Base-by-base conservation (phyloP, 37 sponge, comb jelly and placozoan species). In the Tethya wilhelma region DNA sequence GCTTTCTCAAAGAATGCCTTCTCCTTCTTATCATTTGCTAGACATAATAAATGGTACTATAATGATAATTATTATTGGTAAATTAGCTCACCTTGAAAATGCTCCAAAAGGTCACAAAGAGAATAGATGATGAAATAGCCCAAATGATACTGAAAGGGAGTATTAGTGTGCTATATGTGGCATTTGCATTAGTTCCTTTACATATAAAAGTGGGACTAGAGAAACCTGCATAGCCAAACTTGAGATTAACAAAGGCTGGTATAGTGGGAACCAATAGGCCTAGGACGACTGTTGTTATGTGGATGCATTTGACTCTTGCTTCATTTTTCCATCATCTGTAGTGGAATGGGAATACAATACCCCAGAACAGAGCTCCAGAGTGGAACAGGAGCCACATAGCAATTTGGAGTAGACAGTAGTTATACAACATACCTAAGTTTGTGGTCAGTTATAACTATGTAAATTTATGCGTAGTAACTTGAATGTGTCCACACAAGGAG, bases 331-430 rank as follows among this genome's bases (percentile, higher is more conserved):
- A 66, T 65, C 44, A n/a, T 38, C 53, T 26, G 17, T 71, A 62
- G 30, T 41, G 64, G 41, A 70, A 42, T 41, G 64, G 57, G 28
- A 71, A 59, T 28, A 71, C 20, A 63, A 72, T 49, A 7, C 49
- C 49, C 73, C 73, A 72, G 31, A 72, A 85, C 25, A 78, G 59
- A 31, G 64, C 33, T 40, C 28, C n/a, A 6, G 62, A 70, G 32
- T 78, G 86, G 38, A 30, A 69, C 2, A 85, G 22, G 79, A 78
- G 78, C 71, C 70, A 85, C 29, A 58, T 30, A 14, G 85, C 66
- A 31, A 84, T 17, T 29, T 67, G 65, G 40, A 65, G 26, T 19
- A 84, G 41, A 42, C 32, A 29, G 43, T 85, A 85, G 33, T 39
- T 31, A 56, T 28, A 46, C 0, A 78, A 38, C 0, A 78, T 64